Evolutionary conservation across 2,113 vertebrate genomes (phyloP), one percentile per base, ranked within the genome.

Genomic region (Smithornis capensis): DNA sequence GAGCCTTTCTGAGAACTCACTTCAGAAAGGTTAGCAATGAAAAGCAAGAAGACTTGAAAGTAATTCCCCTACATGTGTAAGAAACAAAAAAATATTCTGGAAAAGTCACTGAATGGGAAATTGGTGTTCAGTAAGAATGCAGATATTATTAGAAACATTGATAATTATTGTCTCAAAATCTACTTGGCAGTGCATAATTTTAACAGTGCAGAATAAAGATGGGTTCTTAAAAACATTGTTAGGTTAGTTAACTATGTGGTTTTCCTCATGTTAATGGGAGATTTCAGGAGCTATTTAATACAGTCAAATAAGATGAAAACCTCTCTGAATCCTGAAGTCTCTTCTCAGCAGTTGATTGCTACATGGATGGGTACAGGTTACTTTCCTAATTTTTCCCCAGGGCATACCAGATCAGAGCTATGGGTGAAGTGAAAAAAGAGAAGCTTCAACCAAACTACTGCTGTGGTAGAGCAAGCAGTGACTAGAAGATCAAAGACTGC

Each of bases 121-220:
- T 85, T 40, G 95, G 23, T 95, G 63, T 94, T 97, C 60, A 87
- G 50, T 52, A 80, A 64, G 38, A 92, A 75, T 7, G 6, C 19
- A 64, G n/a, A 5, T 81, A 63, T 87, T 94, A 64, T 88, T 91
- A 69, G 71, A 91, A 91, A 65, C 31, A 35, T 63, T 83, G 63
- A 31, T 94, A 90, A 79, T 24, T 88, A 70, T 93, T 90, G 59
- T 80, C 86, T 74, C 70, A 94, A 85, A 97, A 94, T 96, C 83
- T 92, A 94, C 93, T 94, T 94, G 96, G 35, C 70, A 90, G 63
- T 87, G 93, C 49, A 55, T 78, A 80, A 78, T 91, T 92, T 86
- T 83, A 81, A 44, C 64, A 89, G 45, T 16, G 25, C 35, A 63
- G 74, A 83, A 50, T 52, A 25, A 85, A 62, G 4, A 1, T 70